These are phyloP conservation scores for Amphiprion percula DNA, from an alignment of 2,113 vertebrate species.

Conservation along the genomic window DNA sequence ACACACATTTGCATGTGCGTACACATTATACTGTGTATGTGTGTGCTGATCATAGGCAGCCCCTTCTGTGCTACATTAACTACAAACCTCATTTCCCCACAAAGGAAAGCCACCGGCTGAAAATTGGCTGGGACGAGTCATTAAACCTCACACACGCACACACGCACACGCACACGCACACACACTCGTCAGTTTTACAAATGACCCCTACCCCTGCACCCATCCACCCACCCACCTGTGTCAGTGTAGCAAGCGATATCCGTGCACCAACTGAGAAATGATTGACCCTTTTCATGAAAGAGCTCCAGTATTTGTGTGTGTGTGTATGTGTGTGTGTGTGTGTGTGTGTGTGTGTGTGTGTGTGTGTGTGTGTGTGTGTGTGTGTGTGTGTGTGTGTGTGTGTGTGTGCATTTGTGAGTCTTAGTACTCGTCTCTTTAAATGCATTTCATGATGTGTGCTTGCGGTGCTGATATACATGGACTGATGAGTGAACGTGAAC, in stretches of 20 bases:
- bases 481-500: constrained; percentile 42
- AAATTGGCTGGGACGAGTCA: constrained; percentile 81
- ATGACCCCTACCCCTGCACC: neutral
- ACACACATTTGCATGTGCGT: constrained; percentile 20
- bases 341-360: too few relatives aligned
- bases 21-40: neutral
- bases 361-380: neutral
- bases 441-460: constrained; percentile 20
- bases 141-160: constrained; percentile 74
- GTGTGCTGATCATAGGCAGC: constrained; percentile 51
- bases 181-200: constrained; percentile 19
- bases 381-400: too few relatives aligned
- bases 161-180: constrained; percentile 13
- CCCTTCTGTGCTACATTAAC: constrained; percentile 81
- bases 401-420: neutral
- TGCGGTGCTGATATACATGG: neutral
- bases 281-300: constrained; percentile 57
- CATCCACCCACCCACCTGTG: constrained; percentile 52
- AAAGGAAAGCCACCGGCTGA: constrained; percentile 79
- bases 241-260: constrained; percentile 61
- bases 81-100: constrained; percentile 81
- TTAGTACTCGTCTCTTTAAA: constrained; percentile 32
- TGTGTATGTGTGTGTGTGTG: neutral
- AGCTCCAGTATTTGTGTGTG: neutral
- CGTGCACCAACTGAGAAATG: constrained; percentile 52